Conservation (phyloP, 2,888 invertebrate genomes). For the Ditula angustiorana region DNA sequence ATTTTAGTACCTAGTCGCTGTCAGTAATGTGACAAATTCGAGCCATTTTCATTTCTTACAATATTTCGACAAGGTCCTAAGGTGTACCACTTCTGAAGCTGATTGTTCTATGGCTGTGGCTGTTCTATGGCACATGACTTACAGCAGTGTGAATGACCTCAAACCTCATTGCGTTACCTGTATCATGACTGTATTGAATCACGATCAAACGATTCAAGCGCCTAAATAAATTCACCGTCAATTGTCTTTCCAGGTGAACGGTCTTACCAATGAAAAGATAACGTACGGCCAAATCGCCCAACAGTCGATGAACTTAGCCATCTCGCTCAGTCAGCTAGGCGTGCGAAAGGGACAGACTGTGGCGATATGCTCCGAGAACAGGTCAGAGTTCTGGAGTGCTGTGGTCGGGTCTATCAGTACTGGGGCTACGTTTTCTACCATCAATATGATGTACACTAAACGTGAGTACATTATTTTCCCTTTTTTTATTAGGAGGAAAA, state of each 20-base stretch:
- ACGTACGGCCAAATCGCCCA: conserved; percentile 41
- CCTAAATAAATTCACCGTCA: background rate
- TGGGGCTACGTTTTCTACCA: conserved; percentile 24
- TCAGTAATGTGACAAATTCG: too few species aligned
- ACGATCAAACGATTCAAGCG: too few species aligned
- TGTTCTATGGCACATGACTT: too few species aligned
- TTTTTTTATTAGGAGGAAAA: too few species aligned
- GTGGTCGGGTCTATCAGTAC: conserved; percentile 37
- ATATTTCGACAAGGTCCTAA: too few species aligned
- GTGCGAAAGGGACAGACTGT: conserved; percentile 41
- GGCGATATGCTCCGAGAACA: conserved; percentile 42
- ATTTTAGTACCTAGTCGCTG: too few species aligned
- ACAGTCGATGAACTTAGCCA: conserved; percentile 38
- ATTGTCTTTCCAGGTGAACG: conserved; percentile 38
- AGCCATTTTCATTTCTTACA: too few species aligned
- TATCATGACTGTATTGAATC: background rate
- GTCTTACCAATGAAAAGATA: conserved; percentile 36
- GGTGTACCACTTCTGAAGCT: too few species aligned
- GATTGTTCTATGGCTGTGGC: too few species aligned
- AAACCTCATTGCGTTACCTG: too few species aligned
- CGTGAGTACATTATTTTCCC: too few species aligned
- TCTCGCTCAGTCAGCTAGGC: conserved; percentile 41
- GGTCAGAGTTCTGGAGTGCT: conserved; percentile 40
- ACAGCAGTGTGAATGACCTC: too few species aligned
- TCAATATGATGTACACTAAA: conserved; percentile 59